Conservation (phyloP, 2,888 invertebrate genomes). For the Orthosia gothica region DNA sequence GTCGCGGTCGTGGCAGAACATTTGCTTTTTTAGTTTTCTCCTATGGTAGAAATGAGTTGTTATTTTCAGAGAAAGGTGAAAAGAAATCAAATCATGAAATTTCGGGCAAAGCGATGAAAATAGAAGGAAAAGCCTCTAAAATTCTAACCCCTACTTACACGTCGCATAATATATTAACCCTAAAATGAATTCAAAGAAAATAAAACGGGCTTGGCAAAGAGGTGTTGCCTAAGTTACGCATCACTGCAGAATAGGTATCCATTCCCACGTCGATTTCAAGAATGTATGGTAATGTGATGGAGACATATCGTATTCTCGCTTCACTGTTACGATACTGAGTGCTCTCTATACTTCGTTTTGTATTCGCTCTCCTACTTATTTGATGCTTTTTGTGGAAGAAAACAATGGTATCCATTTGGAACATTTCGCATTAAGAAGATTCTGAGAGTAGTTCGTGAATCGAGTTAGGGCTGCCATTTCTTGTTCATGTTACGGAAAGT, state of each 20-base stretch:
- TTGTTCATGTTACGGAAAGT: constrained; percentile 68
- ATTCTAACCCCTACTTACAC: constrained; percentile 41
- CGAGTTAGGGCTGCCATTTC: constrained; percentile 77
- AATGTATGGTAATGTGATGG: constrained; percentile 89
- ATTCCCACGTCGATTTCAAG: constrained; percentile 79
- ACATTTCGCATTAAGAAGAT: constrained; percentile 80
- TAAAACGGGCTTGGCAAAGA: constrained; percentile 71
- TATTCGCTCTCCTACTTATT: constrained; percentile 79
- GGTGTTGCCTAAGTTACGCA: constrained; percentile 80
- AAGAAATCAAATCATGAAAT: not conserved
- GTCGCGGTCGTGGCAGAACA: constrained; percentile 17
- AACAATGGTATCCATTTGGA: constrained; percentile 86
- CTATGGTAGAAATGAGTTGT: not conserved
- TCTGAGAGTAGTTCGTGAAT: constrained; percentile 77
- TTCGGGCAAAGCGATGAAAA: constrained; percentile 24
- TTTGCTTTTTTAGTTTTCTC: constrained; percentile 29
- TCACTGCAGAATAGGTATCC: constrained; percentile 80
- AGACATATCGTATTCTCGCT: constrained; percentile 86
- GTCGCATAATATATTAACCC: constrained; percentile 64
- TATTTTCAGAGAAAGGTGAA: not conserved
- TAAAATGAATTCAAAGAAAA: constrained; percentile 69
- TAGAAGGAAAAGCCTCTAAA: constrained; percentile 27
- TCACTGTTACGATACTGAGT: constrained; percentile 79
- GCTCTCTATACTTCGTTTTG: constrained; percentile 81
- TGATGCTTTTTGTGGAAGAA: constrained; percentile 82